phyloP scores from a whole-genome alignment of 2,113 vertebrate genomes.

The Ivindomyrus marchei region DNA sequence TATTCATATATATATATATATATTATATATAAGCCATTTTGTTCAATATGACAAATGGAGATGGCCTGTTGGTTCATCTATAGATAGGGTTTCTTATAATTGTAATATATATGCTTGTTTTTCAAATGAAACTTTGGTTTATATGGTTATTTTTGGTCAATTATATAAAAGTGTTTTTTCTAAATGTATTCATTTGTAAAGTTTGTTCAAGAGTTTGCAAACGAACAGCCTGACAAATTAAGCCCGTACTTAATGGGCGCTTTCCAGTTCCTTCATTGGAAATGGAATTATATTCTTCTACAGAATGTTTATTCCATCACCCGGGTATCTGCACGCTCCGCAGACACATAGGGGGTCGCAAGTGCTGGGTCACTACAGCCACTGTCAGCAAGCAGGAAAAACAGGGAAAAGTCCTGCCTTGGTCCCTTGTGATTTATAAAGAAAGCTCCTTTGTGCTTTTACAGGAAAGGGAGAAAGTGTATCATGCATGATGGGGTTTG shows the following conservation, averaged over 20 bases:
- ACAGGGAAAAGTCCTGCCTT: not conserved
- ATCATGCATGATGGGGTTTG: not conserved
- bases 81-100: constrained; percentile 19
- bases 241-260: not conserved
- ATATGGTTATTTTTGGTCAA: constrained; percentile 2
- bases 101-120: constrained; percentile 23
- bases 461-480: not conserved
- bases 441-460: not conserved
- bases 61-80: not conserved
- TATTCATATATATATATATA: not conserved
- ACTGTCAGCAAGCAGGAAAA: not conserved
- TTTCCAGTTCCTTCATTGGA: not conserved
- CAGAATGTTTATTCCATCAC: not conserved
- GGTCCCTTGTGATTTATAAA: not conserved
- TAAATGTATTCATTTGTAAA: not conserved
- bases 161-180: not conserved
- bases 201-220: not conserved
- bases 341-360: not conserved
- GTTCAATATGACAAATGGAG: not conserved
- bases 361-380: not conserved
- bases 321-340: not conserved
- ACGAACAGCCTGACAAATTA: not conserved
- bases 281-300: not conserved
- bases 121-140: constrained; percentile 8
- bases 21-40: constrained; percentile 9